These are phyloP conservation scores for Cheilosia variabilis DNA, from an alignment of 2,888 invertebrate genomes.

Conservation along the genomic window DNA sequence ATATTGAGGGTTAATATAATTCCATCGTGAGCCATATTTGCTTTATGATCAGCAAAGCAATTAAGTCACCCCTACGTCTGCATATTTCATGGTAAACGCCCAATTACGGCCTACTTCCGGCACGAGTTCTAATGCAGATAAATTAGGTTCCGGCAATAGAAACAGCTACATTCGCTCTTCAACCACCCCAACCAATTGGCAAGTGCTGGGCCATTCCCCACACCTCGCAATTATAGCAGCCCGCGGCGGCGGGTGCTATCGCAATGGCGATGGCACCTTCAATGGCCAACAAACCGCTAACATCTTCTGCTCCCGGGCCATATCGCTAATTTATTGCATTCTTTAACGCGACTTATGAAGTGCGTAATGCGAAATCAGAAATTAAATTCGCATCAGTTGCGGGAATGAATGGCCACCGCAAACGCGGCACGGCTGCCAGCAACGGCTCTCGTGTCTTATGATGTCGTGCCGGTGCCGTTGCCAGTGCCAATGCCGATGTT, in stretches of 20 bases:
- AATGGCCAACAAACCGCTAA: slow-evolving; percentile 64
- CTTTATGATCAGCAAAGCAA: slow-evolving; percentile 71
- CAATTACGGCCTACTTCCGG: slow-evolving; percentile 54
- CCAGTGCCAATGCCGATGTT: neutral
- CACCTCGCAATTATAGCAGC: neutral
- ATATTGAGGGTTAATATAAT: slow-evolving; percentile 18
- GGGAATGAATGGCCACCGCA: slow-evolving; percentile 70
- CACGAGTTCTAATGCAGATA: slow-evolving; percentile 31
- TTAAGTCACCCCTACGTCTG: slow-evolving; percentile 50
- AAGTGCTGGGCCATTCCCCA: slow-evolving; percentile 5
- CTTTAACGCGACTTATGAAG: slow-evolving; percentile 73
- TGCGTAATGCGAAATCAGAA: slow-evolving; percentile 75
- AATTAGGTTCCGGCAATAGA: slow-evolving; percentile 59
- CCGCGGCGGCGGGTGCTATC: neutral
- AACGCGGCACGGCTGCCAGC: slow-evolving; percentile 45
- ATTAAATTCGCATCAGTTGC: slow-evolving; percentile 72
- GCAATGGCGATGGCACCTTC: slow-evolving; percentile 20
- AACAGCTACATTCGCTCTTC: slow-evolving; percentile 8
- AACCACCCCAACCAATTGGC: slow-evolving; percentile 6
- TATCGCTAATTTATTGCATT: slow-evolving; percentile 74
- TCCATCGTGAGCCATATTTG: slow-evolving; percentile 58
- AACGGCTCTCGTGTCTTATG: slow-evolving; percentile 66
- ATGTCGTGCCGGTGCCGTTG: slow-evolving; percentile 58
- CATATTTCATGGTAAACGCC: slow-evolving; percentile 61
- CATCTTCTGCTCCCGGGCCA: slow-evolving; percentile 54